Base-by-base conservation (phyloP, 30 jellyfish, hydroid and myxozoan genomes). In the Phacellophora camtschatica region DNA sequence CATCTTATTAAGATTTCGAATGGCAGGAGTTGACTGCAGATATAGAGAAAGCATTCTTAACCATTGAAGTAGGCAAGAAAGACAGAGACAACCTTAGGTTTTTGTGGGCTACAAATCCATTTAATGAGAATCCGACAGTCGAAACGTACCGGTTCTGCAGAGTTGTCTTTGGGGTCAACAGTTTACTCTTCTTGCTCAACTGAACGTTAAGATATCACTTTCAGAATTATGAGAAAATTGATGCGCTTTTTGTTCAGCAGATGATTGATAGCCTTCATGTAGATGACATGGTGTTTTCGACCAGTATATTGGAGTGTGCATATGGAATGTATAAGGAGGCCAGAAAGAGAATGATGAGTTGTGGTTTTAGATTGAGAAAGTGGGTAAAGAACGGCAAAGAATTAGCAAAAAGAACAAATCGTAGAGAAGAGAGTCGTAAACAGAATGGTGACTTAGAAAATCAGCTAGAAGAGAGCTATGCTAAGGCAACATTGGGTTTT, bases 1-100 rank as follows among this genome's bases (percentile, higher is more conserved):
- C 50, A 56, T 80, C 56, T 66, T 66, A 31, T 28, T 61, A 37
- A 49, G 87, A 31, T 66, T 31, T 30, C 77, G 92, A 63, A 49
- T 71, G 85, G 62, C 2, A 15, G 29, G 71, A 49, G 31, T 24
- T 0, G 58, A 39, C 51, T 39, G 51, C 51, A 7, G 51, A 39
- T 13, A 39, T 39, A 61, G 76, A 61, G 19, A 32, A 63, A 6
- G 77, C 77, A 2, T 63, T 63, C 77, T 8, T 32, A 24, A 63
- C 24, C 42, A 63, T 63, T 32, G 7, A 63, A 63, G 10, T 63
- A 10, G 55, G 22, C 2, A 27, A 27, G 54, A 24, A 18, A 3
- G 77, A 63, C 54, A 27, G 54, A 63, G 54, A 63, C 77, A 0
- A 28, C 71, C 4, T 12, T 2, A 16, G 39, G 43, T 66, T 66